Conservation (phyloP, 2,113 vertebrate species). For the Pelvicachromis taeniatus region DNA sequence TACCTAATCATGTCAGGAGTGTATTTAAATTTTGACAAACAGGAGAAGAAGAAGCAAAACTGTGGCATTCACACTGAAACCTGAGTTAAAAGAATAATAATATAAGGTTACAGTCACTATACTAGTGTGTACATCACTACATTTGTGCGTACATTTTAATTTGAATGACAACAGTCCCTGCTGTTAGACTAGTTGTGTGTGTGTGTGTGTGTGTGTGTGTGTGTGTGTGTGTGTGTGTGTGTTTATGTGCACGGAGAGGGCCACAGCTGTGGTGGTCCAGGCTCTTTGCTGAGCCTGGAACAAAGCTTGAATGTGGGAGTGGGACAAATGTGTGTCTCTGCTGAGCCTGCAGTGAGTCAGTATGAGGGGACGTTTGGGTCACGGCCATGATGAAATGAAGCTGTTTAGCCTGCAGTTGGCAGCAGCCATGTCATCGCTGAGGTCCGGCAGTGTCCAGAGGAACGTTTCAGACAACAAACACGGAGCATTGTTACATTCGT, state of each 20-base stretch:
- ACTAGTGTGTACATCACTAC: not conserved
- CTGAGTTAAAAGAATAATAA: not conserved
- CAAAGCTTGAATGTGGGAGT: not conserved
- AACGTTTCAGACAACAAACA: not conserved
- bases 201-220: not conserved
- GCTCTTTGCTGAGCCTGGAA: not conserved
- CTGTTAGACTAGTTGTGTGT: not conserved
- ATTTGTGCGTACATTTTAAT: not conserved
- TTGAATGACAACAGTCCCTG: fast-evolving
- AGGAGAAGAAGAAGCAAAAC: not conserved
- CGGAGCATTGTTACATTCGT: fast-evolving
- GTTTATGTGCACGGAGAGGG: not conserved
- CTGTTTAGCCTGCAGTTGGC: not conserved
- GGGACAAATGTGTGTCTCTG: not conserved
- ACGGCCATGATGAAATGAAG: not conserved
- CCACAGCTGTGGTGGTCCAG: not conserved
- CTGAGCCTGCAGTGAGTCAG: not conserved
- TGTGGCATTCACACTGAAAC: too few relatives aligned
- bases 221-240: not conserved
- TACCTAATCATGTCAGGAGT: not conserved
- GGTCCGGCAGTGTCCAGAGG: not conserved
- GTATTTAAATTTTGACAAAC: not conserved
- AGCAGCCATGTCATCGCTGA: not conserved
- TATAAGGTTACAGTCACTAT: not conserved
- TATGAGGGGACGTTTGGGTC: not conserved